Percentiles rank a stretch among this genome's conserved stretches.
Evolutionary conservation across 2,888 invertebrate species (phyloP).

Genomic region (Luperina testacea): DNA sequence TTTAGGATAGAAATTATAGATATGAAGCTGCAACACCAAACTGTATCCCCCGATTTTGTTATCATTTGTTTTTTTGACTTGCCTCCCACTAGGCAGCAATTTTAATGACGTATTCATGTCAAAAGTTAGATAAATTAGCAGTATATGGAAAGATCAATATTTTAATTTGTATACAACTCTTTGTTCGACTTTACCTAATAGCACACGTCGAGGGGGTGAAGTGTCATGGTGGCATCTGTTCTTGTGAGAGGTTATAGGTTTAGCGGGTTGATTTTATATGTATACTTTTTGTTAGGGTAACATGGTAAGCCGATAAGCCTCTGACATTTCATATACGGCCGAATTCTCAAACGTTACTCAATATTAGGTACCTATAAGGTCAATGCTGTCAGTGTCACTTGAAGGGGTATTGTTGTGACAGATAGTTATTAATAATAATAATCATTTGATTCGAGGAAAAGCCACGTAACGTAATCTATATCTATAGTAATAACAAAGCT

Average conservation of each 20-base stretch:
- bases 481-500: no score
- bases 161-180: not conserved
- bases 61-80: no score
- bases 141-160: not conserved
- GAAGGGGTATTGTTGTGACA: no score
- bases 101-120: no score
- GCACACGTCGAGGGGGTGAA: constrained; percentile 18
- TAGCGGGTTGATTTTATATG: constrained; percentile 51
- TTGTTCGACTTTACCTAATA: constrained; percentile 33
- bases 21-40: no score
- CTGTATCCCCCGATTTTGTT: no score
- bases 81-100: no score
- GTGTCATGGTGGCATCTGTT: constrained; percentile 36
- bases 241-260: constrained; percentile 37
- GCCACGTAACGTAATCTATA: no score
- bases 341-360: not conserved
- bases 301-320: constrained; percentile 20
- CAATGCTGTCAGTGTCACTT: not conserved
- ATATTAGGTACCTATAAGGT: not conserved
- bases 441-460: no score
- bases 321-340: not conserved
- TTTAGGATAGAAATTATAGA: no score
- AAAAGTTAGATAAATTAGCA: not conserved
- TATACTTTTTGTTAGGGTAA: constrained; percentile 35
- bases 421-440: no score